Percentiles rank a stretch among this genome's conserved stretches.
Conservation (phyloP, 2,113 vertebrate genomes). For the Poeciliopsis retropinna region DNA sequence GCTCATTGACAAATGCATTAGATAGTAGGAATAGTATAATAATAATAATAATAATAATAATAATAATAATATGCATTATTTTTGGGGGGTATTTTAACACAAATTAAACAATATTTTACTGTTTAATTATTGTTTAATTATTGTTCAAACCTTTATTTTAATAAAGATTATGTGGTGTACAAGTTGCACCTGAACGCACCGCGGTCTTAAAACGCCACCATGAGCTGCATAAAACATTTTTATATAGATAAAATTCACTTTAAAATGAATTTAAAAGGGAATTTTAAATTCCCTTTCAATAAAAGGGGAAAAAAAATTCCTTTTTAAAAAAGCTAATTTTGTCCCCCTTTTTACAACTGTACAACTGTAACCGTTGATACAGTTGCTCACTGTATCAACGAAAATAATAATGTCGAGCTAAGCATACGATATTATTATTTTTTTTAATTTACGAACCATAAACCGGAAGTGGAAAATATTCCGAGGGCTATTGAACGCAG, state of each 20-base stretch:
- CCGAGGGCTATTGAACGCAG: slow-evolving; percentile 28
- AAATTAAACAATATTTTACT: no score
- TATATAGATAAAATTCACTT: neutral
- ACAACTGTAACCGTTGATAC: no score
- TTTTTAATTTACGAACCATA: neutral
- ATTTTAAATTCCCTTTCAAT: no score
- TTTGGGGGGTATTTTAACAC: no score
- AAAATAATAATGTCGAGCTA: neutral
- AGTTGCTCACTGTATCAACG: neutral
- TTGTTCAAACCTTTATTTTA: neutral
- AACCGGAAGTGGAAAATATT: slow-evolving; percentile 22
- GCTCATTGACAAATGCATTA: no score
- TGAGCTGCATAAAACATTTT: neutral
- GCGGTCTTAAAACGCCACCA: neutral
- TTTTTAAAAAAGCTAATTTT: no score
- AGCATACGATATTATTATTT: neutral
- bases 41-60: neutral
- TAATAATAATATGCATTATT: no score
- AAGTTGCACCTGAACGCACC: neutral
- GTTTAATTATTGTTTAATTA: neutral
- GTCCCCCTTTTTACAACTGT: no score
- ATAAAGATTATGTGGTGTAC: neutral
- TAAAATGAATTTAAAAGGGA: no score
- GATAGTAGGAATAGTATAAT: no score
- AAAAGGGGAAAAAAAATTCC: no score